Evolutionary conservation across 2,797 vertebrate genomes (phyloP).

Genomic region (Molossus molossus): DNA sequence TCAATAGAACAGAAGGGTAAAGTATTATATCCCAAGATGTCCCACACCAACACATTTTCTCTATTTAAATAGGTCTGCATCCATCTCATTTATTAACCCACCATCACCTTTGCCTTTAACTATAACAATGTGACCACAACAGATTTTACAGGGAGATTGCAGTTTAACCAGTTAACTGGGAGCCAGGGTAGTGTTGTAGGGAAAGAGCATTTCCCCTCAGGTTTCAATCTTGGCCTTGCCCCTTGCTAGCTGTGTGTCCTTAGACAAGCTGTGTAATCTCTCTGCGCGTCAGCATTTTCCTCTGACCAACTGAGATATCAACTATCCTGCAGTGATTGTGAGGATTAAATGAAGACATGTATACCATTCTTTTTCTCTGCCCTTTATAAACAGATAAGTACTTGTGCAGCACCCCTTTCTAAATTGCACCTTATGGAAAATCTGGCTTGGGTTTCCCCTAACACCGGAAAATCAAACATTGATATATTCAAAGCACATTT

Average conservation of each 20-base stretch:
- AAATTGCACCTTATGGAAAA: conserved; percentile 51
- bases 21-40: background rate
- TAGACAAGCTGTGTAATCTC: background rate
- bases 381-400: background rate
- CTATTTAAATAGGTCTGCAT: background rate
- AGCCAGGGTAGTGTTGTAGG: background rate
- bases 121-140: background rate
- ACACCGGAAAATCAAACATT: conserved; percentile 1
- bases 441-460: background rate
- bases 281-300: background rate
- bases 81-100: background rate
- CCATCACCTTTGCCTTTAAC: background rate
- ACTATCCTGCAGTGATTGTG: background rate
- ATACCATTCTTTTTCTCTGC: background rate
- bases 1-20: background rate
- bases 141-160: background rate
- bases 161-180: background rate
- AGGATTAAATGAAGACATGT: background rate
- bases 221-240: background rate
- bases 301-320: background rate
- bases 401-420: background rate
- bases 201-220: background rate
- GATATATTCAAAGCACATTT: background rate
- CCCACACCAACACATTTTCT: background rate
- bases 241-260: background rate